Evolutionary conservation across 2,113 vertebrate species (phyloP), one percentile per base, ranked within the genome.

Genomic region (Brachirus orientalis): DNA sequence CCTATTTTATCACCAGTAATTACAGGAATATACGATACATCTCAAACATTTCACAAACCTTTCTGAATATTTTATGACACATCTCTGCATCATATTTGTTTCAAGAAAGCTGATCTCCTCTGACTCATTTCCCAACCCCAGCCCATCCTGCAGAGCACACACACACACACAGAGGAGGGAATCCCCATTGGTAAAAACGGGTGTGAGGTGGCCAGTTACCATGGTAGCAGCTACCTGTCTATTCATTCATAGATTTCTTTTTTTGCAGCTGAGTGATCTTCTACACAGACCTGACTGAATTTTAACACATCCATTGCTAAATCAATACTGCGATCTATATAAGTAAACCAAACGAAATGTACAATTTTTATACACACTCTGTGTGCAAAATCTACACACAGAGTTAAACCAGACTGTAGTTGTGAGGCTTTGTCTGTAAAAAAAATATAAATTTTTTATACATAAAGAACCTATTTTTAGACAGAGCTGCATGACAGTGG

Each of bases 131-230:
- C n/a, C 63, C 41, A 70, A 76, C 68, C 71, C 65, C 50, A 18
- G 35, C 60, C n/a, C 60, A 35, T 55, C 20, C 56, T 53, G 63
- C 45, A 57, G 28, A 5, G 57, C 53, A 19, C 17, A 71, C 11
- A 10, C 19, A 18, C 60, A 63, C 75, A 67, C 46, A 63, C 14
- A 47, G 14, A 56, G 8, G 6, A 61, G 80, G 72, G 80, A 90
- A 82, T 84, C 86, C 88, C 84, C 79, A 79, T 77, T 83, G 83
- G 83, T 85, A 81, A 83, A 81, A 85, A 51, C 3, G 38, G 55
- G 72, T 68, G 51, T 74, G 78, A 80, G 61, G 67, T 73, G 44
- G 70, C 44, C 58, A 68, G 83, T 88, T 89, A 69, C 86, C 72
- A 88, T 88, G 82, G 75, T 64, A 88, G 72, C 86, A 78, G 61